phyloP scores from a whole-genome alignment of 2,888 invertebrate genomes.

The Erpobdella octoculata region DNA sequence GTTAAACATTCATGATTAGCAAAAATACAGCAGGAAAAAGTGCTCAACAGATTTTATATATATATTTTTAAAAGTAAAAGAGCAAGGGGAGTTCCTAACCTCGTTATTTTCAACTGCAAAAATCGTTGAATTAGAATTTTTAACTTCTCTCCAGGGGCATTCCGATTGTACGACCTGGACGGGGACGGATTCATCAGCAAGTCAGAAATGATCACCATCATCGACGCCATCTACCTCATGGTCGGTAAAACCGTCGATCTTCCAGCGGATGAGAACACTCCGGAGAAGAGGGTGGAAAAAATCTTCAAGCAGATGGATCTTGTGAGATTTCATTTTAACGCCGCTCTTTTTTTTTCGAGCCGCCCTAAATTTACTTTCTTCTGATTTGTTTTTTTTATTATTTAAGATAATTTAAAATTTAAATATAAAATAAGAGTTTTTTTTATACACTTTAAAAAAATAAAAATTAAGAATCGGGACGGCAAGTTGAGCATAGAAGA shows the following conservation, averaged over 20 bases:
- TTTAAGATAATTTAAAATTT: not conserved
- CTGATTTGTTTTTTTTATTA: not conserved
- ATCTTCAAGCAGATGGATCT: conserved; percentile 55
- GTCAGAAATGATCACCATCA: conserved; percentile 52
- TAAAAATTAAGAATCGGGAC: conserved; percentile 54
- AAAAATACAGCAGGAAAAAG: too few relatives aligned
- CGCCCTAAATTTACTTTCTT: not conserved
- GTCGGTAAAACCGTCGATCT: conserved; percentile 51
- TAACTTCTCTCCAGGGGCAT: conserved; percentile 51
- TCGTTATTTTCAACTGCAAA: too few relatives aligned
- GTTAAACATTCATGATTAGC: too few relatives aligned
- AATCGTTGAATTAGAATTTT: too few relatives aligned
- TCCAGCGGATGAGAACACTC: conserved; percentile 52
- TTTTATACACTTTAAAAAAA: too few relatives aligned
- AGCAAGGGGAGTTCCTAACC: too few relatives aligned
- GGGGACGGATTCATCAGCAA: conserved; percentile 55
- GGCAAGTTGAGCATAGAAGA: conserved; percentile 54
- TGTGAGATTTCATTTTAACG: conserved; percentile 40
- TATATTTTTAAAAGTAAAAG: too few relatives aligned
- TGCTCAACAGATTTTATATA: too few relatives aligned
- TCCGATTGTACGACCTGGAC: conserved; percentile 55
- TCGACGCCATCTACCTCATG: conserved; percentile 55
- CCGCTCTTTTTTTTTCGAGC: not conserved
- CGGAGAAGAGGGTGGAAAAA: conserved; percentile 54
- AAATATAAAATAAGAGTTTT: too few relatives aligned